Conservation (phyloP, 1,140 invertebrate species). For the Calliphora vicina region DNA sequence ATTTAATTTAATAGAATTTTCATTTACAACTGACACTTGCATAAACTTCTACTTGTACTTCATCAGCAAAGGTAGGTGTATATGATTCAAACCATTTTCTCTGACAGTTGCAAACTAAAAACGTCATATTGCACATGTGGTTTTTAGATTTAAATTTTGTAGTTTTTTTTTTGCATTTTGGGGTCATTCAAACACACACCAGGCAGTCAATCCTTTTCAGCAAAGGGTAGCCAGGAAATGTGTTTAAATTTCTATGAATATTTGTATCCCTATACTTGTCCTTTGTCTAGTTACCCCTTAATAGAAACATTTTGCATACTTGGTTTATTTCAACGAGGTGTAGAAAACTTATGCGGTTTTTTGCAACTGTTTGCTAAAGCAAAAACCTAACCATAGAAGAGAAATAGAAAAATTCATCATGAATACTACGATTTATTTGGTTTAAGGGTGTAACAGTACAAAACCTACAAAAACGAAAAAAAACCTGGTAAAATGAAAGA, state of each 20-base stretch:
- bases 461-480: background rate
- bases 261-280: background rate
- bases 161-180: background rate
- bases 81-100: no score
- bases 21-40: background rate
- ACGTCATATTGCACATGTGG: slow-evolving; percentile 12
- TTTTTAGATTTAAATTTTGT: background rate
- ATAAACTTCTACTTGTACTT: background rate
- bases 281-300: background rate
- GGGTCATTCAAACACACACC: no score
- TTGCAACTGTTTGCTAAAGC: background rate
- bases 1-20: slow-evolving; percentile 1
- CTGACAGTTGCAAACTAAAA: background rate
- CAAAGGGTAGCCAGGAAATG: background rate
- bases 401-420: background rate
- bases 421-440: background rate
- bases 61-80: background rate
- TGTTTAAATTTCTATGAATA: background rate
- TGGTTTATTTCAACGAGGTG: slow-evolving; percentile 12
- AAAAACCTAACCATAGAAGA: background rate
- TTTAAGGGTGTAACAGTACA: background rate
- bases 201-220: background rate
- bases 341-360: slow-evolving; percentile 12
- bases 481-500: background rate
- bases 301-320: slow-evolving; percentile 10